Percentiles rank a stretch among this genome's conserved stretches.
Conservation (phyloP, 2,113 vertebrate genomes). For the Petroica traversi region DNA sequence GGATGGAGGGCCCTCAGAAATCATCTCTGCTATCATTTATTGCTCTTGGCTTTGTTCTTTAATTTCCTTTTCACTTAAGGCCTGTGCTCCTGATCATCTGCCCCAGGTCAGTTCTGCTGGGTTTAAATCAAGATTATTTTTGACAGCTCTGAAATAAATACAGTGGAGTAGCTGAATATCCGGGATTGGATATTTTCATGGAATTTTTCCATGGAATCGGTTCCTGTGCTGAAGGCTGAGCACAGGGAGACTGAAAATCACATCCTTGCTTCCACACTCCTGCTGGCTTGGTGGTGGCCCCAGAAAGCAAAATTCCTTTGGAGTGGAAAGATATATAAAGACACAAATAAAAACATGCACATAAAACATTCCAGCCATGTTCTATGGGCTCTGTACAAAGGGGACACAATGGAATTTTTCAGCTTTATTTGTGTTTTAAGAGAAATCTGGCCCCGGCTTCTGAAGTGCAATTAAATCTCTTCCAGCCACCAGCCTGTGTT, state of each 20-base stretch:
- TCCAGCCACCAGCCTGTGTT: neutral
- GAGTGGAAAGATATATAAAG: neutral
- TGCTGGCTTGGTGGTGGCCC: neutral
- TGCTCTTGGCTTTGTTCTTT: neutral
- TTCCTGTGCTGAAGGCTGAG: neutral
- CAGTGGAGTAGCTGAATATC: neutral
- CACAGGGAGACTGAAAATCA: neutral
- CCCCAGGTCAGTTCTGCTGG: neutral
- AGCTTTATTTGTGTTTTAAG: neutral
- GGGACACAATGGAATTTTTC: neutral
- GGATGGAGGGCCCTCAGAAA: neutral
- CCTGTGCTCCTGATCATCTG: neutral
- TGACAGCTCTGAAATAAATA: neutral
- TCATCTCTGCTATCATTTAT: neutral
- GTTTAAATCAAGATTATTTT: neutral
- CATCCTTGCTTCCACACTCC: neutral
- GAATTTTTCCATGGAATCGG: neutral
- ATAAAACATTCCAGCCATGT: neutral
- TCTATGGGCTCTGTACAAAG: neutral
- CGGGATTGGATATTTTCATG: accelerated
- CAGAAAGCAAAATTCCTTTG: neutral
- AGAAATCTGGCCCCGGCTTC: neutral
- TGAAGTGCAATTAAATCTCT: neutral
- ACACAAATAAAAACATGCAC: neutral
- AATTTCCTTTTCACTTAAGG: neutral